Base-by-base conservation (phyloP, 1,140 invertebrate species). In the Acromyrmex charruanus region DNA sequence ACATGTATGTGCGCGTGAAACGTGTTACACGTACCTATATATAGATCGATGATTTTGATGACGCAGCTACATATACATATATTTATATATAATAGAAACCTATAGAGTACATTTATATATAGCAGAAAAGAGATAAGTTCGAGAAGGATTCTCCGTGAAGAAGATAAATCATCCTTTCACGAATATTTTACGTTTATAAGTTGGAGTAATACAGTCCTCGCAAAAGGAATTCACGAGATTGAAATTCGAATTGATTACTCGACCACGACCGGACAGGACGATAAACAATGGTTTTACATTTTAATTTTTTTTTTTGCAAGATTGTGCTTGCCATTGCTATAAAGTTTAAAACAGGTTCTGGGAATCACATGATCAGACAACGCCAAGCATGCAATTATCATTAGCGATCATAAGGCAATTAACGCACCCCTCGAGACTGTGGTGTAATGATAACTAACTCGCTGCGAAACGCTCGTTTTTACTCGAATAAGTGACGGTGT, bases 351-450 rank as follows among this genome's bases (percentile, higher is more conserved):
- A 31, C 28, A 28, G 12, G 5, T 14, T 53, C 5, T 18, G 12
- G 21, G 9, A 75, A 74, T 69, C 63, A 10, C n/a, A 35, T 65
- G 66, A 74, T 89, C 77, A 21, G 71, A 18, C 44, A n/a, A 49
- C 28, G 77, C 31, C 58, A 39, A 31, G 80, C 55, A 68, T 28
- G 69, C 84, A 91, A 92, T 92, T 92, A 92, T 89, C 89, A 91
- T 92, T 89, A 91, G 82, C 79, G 28, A 5, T 44, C 58, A 31
- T 58, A 65, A 87, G 16, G 58, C 49, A n/a, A 61, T 6, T 31
- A 35, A 53, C 12, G 4, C 18, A 16, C 63, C 28, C 35, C 18
- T 66, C 21, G 39, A 69, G 66, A 12, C n/a, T 21, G 18, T 21
- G 5, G 12, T 31, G 25, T 77, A 69, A 79, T 81, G 55, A 72